Evolutionary conservation across 2,888 invertebrate genomes (phyloP).

Genomic region (Cosmia pyralina): DNA sequence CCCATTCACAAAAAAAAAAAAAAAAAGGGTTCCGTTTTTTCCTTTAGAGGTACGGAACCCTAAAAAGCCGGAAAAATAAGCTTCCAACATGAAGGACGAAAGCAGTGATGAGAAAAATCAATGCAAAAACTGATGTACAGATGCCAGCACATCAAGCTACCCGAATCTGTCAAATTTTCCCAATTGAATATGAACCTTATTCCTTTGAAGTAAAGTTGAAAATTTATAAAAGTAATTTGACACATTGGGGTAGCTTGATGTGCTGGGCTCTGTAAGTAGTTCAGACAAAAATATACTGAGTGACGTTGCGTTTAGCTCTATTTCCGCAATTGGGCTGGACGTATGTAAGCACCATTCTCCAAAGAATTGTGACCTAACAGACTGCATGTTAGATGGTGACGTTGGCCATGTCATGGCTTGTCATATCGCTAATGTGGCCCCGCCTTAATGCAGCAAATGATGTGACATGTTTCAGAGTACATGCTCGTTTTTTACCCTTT

Average conservation of each 20-base stretch:
- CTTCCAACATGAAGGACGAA: background rate
- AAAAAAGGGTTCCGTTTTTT: too few species aligned
- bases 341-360: background rate
- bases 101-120: slow-evolving; percentile 3
- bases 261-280: too few species aligned
- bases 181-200: too few species aligned
- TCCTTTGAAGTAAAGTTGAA: too few species aligned
- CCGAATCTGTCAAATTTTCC: too few species aligned
- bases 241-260: too few species aligned
- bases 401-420: slow-evolving; percentile 4
- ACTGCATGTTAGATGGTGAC: background rate
- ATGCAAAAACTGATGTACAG: background rate
- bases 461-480: slow-evolving; percentile 17
- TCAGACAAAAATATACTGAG: background rate
- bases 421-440: slow-evolving; percentile 10
- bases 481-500: slow-evolving; percentile 34
- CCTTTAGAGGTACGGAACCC: too few species aligned
- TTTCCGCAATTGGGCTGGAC: background rate
- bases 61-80: background rate
- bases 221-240: too few species aligned
- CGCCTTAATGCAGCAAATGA: slow-evolving; percentile 24
- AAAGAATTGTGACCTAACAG: background rate
- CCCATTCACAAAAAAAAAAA: too few species aligned
- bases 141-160: too few species aligned
- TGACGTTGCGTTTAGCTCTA: background rate